These are phyloP conservation scores for Syngnathus acus DNA, from an alignment of 2,797 vertebrate species.

Conservation along the genomic window DNA sequence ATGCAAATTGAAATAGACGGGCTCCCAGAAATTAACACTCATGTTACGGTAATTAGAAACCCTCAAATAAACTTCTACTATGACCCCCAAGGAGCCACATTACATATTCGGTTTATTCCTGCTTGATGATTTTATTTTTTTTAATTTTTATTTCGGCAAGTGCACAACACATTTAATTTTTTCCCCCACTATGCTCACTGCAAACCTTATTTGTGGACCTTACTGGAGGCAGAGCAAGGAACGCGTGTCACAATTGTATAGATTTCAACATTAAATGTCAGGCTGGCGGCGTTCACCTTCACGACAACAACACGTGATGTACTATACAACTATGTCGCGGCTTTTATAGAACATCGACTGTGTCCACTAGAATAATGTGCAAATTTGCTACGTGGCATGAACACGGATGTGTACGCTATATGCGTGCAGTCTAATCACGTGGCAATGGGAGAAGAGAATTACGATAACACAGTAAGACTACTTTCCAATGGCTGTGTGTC, in stretches of 20 bases:
- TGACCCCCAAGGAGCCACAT: too few relatives aligned
- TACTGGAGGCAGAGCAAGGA: neutral
- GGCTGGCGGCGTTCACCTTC: constrained; percentile 1
- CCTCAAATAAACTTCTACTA: too few relatives aligned
- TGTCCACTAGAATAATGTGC: neutral
- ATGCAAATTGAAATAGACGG: too few relatives aligned
- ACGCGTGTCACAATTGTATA: neutral
- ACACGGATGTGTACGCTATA: neutral
- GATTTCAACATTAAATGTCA: neutral
- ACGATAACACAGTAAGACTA: constrained; percentile 8
- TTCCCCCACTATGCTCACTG: neutral
- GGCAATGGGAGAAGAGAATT: constrained; percentile 23
- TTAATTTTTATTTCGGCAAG: too few relatives aligned
- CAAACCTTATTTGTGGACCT: neutral
- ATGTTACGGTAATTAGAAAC: too few relatives aligned
- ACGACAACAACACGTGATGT: neutral
- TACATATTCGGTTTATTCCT: too few relatives aligned
- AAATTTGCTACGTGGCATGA: neutral
- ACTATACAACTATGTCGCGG: neutral
- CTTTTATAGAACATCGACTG: neutral
- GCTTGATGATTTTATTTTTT: too few relatives aligned
- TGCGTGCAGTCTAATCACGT: neutral
- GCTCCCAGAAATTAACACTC: too few relatives aligned
- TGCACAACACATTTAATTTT: neutral
- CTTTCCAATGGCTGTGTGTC: neutral